These are phyloP conservation scores for Tachycineta bicolor DNA, from an alignment of 2,113 vertebrate species.

Conservation along the genomic window DNA sequence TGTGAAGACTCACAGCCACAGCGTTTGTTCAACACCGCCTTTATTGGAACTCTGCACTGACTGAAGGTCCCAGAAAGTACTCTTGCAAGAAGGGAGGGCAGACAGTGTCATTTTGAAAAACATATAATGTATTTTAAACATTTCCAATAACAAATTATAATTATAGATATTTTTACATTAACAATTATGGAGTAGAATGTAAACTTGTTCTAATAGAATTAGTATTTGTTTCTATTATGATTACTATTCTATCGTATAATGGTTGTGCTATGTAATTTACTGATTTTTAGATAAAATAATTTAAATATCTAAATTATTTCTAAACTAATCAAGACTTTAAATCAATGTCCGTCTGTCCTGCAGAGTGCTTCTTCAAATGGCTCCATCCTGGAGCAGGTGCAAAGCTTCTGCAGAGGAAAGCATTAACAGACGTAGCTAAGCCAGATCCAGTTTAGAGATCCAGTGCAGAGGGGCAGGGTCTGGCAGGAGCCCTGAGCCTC, in stretches of 20 bases:
- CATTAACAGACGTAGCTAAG: too few species aligned
- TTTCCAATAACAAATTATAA: background rate
- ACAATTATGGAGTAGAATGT: background rate
- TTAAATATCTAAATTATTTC: background rate
- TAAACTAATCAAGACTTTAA: too few species aligned
- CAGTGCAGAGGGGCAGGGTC: too few species aligned
- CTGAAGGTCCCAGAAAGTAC: too few species aligned
- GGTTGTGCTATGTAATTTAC: too few species aligned
- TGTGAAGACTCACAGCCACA: background rate
- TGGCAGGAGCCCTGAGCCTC: too few species aligned
- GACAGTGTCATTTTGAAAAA: background rate
- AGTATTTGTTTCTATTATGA: background rate
- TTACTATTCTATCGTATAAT: too few species aligned
- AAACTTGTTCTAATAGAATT: background rate
- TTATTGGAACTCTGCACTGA: background rate
- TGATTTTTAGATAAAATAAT: too few species aligned
- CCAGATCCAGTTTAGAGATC: too few species aligned
- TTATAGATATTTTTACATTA: fast-evolving
- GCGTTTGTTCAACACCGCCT: background rate
- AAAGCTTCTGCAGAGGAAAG: background rate
- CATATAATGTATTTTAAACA: background rate
- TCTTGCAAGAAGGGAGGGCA: too few species aligned
- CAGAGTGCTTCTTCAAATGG: fast-evolving
- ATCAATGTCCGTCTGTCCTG: fast-evolving
- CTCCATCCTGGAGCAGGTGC: fast-evolving